Evolutionary conservation across 2,888 invertebrate genomes (phyloP), one percentile per base, ranked within the genome.

Genomic region (Anoncus sp.): DNA sequence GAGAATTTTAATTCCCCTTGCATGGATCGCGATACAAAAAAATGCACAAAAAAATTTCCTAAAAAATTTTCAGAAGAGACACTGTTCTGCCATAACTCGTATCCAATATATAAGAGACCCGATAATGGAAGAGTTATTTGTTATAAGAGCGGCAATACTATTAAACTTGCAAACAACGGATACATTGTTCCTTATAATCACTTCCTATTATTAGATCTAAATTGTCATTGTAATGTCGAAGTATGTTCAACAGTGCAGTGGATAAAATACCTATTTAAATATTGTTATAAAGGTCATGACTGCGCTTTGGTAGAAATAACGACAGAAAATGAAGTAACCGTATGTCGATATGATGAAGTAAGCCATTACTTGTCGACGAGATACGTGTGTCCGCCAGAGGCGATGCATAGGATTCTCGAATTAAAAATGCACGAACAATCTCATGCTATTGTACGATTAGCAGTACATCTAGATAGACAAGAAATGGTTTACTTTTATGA

Each of bases 311-410:
- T 60, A 14, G 62, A 62, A 47, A 62, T 62, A 31, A n/a, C n/a
- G n/a, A n/a, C n/a, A n/a, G n/a, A n/a, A n/a, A n/a, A n/a, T n/a
- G n/a, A n/a, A n/a, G n/a, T n/a, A n/a, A n/a, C n/a, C n/a, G n/a
- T n/a, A n/a, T n/a, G n/a, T n/a, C n/a, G n/a, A 45, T 67, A 72
- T 73, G 79, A 84, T 62, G 83, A 85, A 81, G 74, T 85, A 51
- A 75, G 73, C 40, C 75, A 77, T 63, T 83, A 80, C 71, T 57
- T 83, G 40, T 71, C 80, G 62, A 81, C 79, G 22, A 78, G 83
- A 63, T 83, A 84, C 75, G 80, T 84, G 67, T 79, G 75, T 65
- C 78, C 82, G 4, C 79, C 75, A 5, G 31, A 31, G 31, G 31
- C 31, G 4, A 31, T 79, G 55, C 80, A 81, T 75, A 69, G 83